Evolutionary conservation across 2,113 vertebrate species (phyloP), one percentile per base, ranked within the genome.

Genomic region (Paralichthys olivaceus): DNA sequence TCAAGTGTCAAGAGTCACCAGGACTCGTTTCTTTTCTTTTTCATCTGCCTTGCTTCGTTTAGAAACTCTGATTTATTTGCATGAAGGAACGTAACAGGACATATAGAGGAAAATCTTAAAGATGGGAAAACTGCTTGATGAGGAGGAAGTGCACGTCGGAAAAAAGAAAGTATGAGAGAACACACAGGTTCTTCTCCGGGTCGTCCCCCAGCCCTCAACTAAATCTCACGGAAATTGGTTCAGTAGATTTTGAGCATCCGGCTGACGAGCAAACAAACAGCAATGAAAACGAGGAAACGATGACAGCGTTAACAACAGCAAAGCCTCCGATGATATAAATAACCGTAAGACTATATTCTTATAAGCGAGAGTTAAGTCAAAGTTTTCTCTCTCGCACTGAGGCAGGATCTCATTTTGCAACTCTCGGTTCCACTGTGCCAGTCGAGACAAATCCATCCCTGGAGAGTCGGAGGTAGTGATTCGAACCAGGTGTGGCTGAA

Each of bases 401-500:
- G 22, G 14, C n/a, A 26, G 53, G 13, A 23, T 37, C 47, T 69
- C 45, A 58, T 53, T 63, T 72, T 78, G 72, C 72, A 63, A 75
- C 62, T 86, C 72, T 65, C 76, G 81, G 69, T 70, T 73, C 73
- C 63, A 71, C 77, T 51, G 61, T 84, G 78, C 69, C 84, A 84
- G 76, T 86, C 70, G 63, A 32, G 51, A 77, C 64, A 62, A 56
- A 34, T 80, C 67, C 61, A 43, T 73, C 71, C 83, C 54, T 0
- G n/a, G 57, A 79, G 83, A 80, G 58, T 67, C 3, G 32, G 22
- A 11, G 0, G 71, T 19, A 11, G 77, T 85, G 86, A 88, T 77
- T 67, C 61, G 60, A 76, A 87, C 34, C 90, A 91, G 82, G 84
- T 88, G 89, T 25, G 47, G 20, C 57, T 34, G 61, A 29, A 72